These are phyloP conservation scores for Hippopotamus amphibius DNA, from an alignment of 2,113 vertebrate species.

Conservation along the genomic window DNA sequence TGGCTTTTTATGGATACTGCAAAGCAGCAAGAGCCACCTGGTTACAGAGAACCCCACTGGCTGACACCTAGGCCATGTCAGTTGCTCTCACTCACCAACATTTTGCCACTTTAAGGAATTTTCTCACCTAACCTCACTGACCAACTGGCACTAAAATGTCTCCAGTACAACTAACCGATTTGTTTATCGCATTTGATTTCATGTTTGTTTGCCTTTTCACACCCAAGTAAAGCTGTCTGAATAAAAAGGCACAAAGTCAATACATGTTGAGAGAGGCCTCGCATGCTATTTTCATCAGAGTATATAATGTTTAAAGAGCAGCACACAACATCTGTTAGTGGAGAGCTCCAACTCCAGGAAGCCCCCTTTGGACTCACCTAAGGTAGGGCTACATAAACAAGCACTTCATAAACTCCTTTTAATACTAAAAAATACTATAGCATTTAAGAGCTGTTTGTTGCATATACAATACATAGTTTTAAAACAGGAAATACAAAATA, in stretches of 20 bases:
- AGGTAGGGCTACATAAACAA: conserved; percentile 25
- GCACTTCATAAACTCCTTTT: conserved; percentile 33
- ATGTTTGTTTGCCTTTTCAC: background rate
- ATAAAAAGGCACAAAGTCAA: conserved; percentile 42
- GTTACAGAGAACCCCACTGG: background rate
- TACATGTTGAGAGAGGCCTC: background rate
- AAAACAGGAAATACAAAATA: conserved; percentile 43
- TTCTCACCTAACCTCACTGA: background rate
- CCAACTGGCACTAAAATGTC: background rate
- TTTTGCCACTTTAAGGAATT: background rate
- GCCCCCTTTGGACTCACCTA: background rate
- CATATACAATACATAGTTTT: conserved; percentile 31
- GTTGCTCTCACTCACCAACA: background rate
- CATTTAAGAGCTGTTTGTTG: conserved; percentile 20
- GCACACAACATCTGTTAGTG: background rate
- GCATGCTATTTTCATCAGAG: background rate
- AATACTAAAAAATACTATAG: conserved; percentile 18
- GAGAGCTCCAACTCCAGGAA: background rate
- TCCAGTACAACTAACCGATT: background rate
- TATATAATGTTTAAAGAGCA: conserved; percentile 17
- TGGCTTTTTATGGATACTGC: background rate
- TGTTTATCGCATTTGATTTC: background rate
- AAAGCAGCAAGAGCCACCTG: background rate
- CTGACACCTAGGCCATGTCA: background rate
- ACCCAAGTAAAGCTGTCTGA: background rate